These are phyloP conservation scores for Plectropomus leopardus DNA, from an alignment of 2,113 vertebrate species.

Conservation along the genomic window DNA sequence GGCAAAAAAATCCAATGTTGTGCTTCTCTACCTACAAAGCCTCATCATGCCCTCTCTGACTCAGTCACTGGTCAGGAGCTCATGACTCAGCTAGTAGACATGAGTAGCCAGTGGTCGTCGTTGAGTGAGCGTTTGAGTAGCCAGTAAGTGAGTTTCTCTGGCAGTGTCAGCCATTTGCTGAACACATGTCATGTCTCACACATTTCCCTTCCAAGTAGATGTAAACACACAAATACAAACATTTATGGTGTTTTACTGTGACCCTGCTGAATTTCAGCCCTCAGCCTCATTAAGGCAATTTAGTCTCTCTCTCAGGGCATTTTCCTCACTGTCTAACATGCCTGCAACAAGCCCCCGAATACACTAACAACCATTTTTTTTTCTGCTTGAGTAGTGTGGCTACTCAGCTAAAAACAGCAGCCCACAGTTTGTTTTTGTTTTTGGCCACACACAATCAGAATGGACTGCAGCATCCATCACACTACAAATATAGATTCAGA, in stretches of 20 bases:
- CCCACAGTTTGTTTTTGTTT: constrained; percentile 38
- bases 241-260: constrained; percentile 24
- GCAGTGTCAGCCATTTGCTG: neutral
- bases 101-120: neutral
- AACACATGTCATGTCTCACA: neutral
- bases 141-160: constrained; percentile 14
- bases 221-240: constrained; percentile 13
- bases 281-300: constrained; percentile 48
- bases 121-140: neutral
- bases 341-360: constrained; percentile 46
- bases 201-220: constrained; percentile 12
- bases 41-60: neutral
- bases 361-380: constrained; percentile 29
- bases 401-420: constrained; percentile 54
- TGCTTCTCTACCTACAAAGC: neutral
- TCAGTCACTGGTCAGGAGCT: neutral
- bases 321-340: constrained; percentile 49
- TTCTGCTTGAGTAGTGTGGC: constrained; percentile 68
- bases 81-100: neutral
- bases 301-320: constrained; percentile 29
- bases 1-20: too few species aligned
- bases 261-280: constrained; percentile 18
- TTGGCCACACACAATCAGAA: neutral
- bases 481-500: neutral
- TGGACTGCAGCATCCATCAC: neutral